phyloP scores from a whole-genome alignment of 2,888 invertebrate genomes.

The Rotaria socialis region DNA sequence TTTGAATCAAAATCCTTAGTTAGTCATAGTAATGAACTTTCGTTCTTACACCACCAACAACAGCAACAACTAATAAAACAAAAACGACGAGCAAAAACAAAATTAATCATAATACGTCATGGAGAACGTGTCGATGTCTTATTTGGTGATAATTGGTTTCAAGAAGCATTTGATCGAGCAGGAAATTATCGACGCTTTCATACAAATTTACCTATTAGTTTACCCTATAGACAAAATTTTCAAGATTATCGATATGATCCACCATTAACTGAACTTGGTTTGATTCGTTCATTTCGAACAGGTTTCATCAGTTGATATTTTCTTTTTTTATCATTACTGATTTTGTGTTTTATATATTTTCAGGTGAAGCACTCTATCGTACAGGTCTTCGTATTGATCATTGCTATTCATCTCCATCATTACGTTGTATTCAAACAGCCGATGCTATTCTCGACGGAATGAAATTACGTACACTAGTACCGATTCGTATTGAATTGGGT shows the following conservation, averaged over 20 bases:
- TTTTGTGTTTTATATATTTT: background rate
- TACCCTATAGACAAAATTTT: conserved; percentile 70
- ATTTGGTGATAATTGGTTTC: conserved; percentile 76
- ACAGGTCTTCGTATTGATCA: conserved; percentile 69
- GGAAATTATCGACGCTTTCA: conserved; percentile 74
- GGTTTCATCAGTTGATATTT: background rate
- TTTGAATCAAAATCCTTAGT: background rate
- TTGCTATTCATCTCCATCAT: conserved; percentile 80
- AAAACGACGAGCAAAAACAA: conserved; percentile 40
- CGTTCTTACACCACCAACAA: background rate
- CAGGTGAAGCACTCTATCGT: conserved; percentile 75
- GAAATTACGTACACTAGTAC: conserved; percentile 61
- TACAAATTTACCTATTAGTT: conserved; percentile 78
- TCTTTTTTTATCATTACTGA: background rate
- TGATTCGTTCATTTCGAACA: background rate
- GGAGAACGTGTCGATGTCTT: conserved; percentile 90
- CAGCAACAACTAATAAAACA: background rate
- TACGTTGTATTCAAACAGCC: conserved; percentile 81
- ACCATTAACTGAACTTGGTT: conserved; percentile 81
- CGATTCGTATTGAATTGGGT: conserved; percentile 72
- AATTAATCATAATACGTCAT: conserved; percentile 74
- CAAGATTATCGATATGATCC: conserved; percentile 77
- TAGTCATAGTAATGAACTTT: background rate
- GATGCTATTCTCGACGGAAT: conserved; percentile 62
- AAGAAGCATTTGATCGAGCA: conserved; percentile 74